Percentiles rank a stretch among this genome's conserved stretches.
These are phyloP conservation scores for Microdon myrmicae DNA, from an alignment of 2,888 invertebrate genomes.

Conservation along the genomic window DNA sequence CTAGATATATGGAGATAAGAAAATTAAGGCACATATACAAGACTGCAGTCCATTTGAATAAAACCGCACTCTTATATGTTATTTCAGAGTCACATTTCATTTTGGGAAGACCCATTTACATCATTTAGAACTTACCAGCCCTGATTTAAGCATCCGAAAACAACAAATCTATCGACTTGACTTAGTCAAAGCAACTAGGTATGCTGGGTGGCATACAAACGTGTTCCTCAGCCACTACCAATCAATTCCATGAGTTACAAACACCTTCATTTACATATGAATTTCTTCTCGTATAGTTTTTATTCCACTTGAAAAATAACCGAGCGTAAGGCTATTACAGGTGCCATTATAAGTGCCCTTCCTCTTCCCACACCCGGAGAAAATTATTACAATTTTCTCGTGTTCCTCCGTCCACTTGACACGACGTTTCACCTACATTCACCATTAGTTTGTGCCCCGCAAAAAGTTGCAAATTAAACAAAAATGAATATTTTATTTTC, in stretches of 20 bases:
- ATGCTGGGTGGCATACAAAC: too few species aligned
- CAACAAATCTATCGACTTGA: too few species aligned
- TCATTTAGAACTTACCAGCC: too few species aligned
- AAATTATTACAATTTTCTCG: slow-evolving; percentile 39
- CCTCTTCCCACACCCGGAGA: slow-evolving; percentile 27
- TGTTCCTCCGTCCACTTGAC: slow-evolving; percentile 48
- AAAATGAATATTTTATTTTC: slow-evolving; percentile 44
- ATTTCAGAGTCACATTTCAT: too few species aligned
- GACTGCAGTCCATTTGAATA: too few species aligned
- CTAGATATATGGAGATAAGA: too few species aligned
- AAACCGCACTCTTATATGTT: too few species aligned
- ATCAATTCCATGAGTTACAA: slow-evolving; percentile 45
- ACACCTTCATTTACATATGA: slow-evolving; percentile 41
- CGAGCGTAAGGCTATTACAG: slow-evolving; percentile 44
- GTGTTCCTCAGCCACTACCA: slow-evolving; percentile 43
- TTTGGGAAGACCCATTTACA: too few species aligned
- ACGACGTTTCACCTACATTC: slow-evolving; percentile 48
- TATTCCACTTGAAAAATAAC: slow-evolving; percentile 44
- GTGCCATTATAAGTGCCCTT: slow-evolving; percentile 45
- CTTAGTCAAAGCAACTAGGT: too few species aligned
- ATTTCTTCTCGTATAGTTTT: neutral
- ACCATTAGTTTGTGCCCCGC: slow-evolving; percentile 18
- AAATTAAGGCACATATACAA: too few species aligned
- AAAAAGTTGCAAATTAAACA: slow-evolving; percentile 49
- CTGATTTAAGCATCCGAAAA: too few species aligned